Percentiles rank a stretch among this genome's conserved stretches.
These are phyloP conservation scores for Hemicentrotus pulcherrimus DNA, from an alignment of 35 echinoderm and acorn worm species.

Conservation along the genomic window DNA sequence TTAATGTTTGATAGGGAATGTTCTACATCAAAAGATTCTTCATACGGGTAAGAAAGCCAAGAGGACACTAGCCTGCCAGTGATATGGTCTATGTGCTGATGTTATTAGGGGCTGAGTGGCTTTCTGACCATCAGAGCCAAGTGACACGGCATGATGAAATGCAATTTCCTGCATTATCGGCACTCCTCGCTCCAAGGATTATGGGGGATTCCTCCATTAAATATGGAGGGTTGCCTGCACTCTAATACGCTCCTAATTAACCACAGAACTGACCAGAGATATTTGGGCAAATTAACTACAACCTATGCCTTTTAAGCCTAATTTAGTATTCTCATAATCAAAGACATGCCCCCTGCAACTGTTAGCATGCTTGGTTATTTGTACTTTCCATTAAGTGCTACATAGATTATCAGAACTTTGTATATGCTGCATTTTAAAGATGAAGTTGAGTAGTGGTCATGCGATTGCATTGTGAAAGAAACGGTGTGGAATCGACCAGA, in stretches of 20 bases:
- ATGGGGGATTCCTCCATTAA: conserved; percentile 19
- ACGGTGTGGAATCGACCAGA: too few species aligned
- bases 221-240: conserved; percentile 21
- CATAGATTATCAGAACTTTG: not conserved
- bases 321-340: not conserved
- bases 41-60: not conserved
- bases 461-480: too few species aligned
- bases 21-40: not conserved
- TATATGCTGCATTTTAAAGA: not conserved
- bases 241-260: conserved; percentile 27
- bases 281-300: not conserved
- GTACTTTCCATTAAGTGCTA: not conserved
- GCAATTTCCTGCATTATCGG: conserved; percentile 43
- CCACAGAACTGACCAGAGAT: conserved; percentile 1
- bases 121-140: not conserved
- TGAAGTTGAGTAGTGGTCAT: too few species aligned
- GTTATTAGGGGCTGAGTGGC: not conserved
- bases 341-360: not conserved
- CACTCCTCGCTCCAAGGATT: not conserved
- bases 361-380: not conserved
- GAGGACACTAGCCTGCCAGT: not conserved
- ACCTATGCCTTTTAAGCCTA: not conserved
- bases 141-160: conserved; percentile 13
- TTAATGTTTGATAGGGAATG: conserved; percentile 12
- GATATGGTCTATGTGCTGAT: not conserved